Base-by-base conservation (phyloP, 2,888 invertebrate genomes). In the Dioctria linearis region DNA sequence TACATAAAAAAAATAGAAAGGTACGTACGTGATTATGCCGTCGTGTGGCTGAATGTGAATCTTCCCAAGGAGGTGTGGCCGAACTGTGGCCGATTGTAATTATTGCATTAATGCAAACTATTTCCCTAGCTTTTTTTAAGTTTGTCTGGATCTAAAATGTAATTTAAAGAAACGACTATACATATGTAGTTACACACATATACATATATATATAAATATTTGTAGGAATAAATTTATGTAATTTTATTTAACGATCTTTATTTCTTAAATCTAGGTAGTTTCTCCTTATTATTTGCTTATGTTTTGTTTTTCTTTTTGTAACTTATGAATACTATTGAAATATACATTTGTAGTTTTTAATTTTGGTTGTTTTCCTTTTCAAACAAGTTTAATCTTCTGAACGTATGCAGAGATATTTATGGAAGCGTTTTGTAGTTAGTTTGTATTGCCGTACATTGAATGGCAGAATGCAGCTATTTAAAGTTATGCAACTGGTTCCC, bases 291-390 rank as follows among this genome's bases (percentile, higher is more conserved):
- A 54, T 75, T 57, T 61, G 61, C 61, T 59, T 59, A 71, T 75
- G 75, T 75, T 75, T 75, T 75, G 11, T 75, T 75, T 75, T 71
- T 71, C 57, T 71, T 71, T 69, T 75, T 75, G 75, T 75, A 75
- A 75, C 75, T 75, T 75, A 75, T 75, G 49, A 75, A 75, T 75
- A 75, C 43, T 75, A 75, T 75, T 75, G 75, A 75, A 75, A 75
- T 75, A 75, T 75, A 75, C 75, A 75, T 75, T 75, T 75, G 75
- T 75, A 75, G 75, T 75, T 75, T 75, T 75, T 75, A 75, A 75
- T 75, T 75, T 46, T 75, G 40, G 40, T 61, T 75, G 75, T 75
- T 75, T 75, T 75, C 43, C n/a, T 59, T 75, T 65, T 40, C 5
- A 5, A 5, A 9, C 39, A 40, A 65, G 2, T 59, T 57, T 25